Evolutionary conservation across 2,888 invertebrate genomes (phyloP), one percentile per base, ranked within the genome.

Genomic region (Tetragnatha montana): DNA sequence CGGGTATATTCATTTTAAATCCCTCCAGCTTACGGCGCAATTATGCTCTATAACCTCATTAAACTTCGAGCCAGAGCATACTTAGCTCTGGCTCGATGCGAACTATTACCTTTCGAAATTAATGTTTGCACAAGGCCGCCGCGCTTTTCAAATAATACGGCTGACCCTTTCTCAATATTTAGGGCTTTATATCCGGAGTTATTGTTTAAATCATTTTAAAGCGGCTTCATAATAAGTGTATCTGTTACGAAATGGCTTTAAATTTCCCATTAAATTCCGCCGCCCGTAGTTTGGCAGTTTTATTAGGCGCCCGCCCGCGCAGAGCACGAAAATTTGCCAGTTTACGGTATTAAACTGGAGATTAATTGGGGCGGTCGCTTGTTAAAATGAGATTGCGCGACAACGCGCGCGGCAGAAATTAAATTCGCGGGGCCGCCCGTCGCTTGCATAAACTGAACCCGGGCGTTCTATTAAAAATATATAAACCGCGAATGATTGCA

Each of bases 131-230:
- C 71, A 73, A 89, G 89, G 89, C 49, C 80, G n/a, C n/a, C n/a
- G 70, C 80, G 83, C 83, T 83, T 83, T 88, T 88, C 88, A 88
- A 88, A 88, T 88, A 88, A 35, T 88, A 35, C 14, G 73, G 17
- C 75, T 75, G 14, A 17, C 60, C 73, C n/a, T 76, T 73, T 22
- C 71, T 17, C 88, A 80, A 88, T 88, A 88, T 88, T 88, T 79
- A 79, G 80, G 78, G 81, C 76, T 88, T 82, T 82, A 71, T 49
- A 76, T 69, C 68, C 73, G 22, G 69, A 89, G 89, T 89, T 89
- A 86, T 89, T 89, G 89, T 89, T 89, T 89, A 89, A 89, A 89
- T 89, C 89, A 89, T 89, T 89, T 89, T 89, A 85, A 85, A 89
- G 86, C 60, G 80, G 69, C 69, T 76, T 22, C 69, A 70, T 85